Evolutionary conservation across 1,140 invertebrate genomes (phyloP), one percentile per base, ranked within the genome.

Genomic region (Cotesia typhae): DNA sequence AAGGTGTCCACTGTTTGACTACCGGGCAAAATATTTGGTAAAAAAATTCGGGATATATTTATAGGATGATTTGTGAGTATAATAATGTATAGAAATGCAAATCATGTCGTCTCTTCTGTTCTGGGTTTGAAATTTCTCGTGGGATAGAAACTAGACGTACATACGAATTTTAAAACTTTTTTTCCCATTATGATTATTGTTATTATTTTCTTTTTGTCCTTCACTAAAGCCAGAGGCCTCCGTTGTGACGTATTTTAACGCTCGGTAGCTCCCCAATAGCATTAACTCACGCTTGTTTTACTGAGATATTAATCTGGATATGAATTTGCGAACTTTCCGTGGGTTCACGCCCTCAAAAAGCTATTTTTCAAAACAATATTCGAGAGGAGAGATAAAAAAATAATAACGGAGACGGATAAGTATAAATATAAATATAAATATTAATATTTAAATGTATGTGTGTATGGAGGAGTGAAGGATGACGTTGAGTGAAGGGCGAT

Each of bases 51-150:
- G 17, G 12, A 5, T 55, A 17, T 55, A 55, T 55, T 17, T 55
- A 55, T 55, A 55, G 17, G 4, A 14, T 55, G 12, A 55, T 55
- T 55, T 65, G 63, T 35, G 36, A 65, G 12, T 65, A 35, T 28
- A 35, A 36, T 60, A 60, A 65, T n/a, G 36, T 28, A 65, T 41
- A 65, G 38, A 65, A 38, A 65, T 65, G 35, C 17, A 65, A 65
- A 65, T 41, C 5, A n/a, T 41, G 63, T 65, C 63, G 41, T 65
- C 63, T 41, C 7, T 65, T 65, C 37, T 65, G 37, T 10, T 36
- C 17, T 14, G n/a, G 63, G 37, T 36, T 47, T 14, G n/a, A 35
- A 65, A 66, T 66, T 66, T 52, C 9, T 52, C 17, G 64, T 66
- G 38, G 64, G 41, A 20, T 66, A 52, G 4, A 36, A 17, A 36